phyloP scores from a whole-genome alignment of 1,140 invertebrate species.

The Aphelenchoides avenae region DNA sequence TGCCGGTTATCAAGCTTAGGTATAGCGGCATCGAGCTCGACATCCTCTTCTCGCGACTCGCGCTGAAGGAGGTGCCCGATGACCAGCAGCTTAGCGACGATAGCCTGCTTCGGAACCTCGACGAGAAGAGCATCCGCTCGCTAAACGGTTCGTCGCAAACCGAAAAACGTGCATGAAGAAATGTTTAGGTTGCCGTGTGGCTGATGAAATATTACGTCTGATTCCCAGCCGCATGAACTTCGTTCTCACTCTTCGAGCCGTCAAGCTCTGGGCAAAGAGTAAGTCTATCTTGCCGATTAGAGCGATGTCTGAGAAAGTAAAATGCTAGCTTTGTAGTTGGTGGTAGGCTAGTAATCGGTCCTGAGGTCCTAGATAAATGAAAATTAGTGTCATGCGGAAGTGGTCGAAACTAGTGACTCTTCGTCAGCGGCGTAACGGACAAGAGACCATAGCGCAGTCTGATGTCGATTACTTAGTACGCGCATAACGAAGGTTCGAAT shows the following conservation, averaged over 20 bases:
- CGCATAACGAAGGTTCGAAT: no score
- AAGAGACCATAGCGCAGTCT: no score
- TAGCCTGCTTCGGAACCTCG: conserved; percentile 84
- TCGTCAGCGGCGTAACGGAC: no score
- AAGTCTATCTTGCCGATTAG: conserved; percentile 65
- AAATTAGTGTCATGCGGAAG: no score
- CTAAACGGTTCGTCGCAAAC: no score
- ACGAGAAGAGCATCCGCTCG: conserved; percentile 90
- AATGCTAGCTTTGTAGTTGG: no score
- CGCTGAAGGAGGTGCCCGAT: conserved; percentile 82
- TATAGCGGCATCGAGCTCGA: conserved; percentile 91
- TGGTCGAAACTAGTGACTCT: no score
- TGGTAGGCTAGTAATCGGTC: no score
- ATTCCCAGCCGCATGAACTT: conserved; percentile 94
- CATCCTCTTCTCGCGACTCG: conserved; percentile 88
- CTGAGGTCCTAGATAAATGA: no score
- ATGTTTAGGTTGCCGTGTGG: conserved; percentile 77
- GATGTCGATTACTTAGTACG: no score
- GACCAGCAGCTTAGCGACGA: conserved; percentile 82
- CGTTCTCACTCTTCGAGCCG: conserved; percentile 81
- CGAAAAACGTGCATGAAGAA: conserved; percentile 13
- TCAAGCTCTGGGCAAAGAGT: conserved; percentile 99
- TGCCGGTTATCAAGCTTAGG: conserved; percentile 98
- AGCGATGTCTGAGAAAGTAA: no score
- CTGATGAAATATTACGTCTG: conserved; percentile 90